phyloP scores from a whole-genome alignment of 2,888 invertebrate genomes.

The Drosophila kuntzei region DNA sequence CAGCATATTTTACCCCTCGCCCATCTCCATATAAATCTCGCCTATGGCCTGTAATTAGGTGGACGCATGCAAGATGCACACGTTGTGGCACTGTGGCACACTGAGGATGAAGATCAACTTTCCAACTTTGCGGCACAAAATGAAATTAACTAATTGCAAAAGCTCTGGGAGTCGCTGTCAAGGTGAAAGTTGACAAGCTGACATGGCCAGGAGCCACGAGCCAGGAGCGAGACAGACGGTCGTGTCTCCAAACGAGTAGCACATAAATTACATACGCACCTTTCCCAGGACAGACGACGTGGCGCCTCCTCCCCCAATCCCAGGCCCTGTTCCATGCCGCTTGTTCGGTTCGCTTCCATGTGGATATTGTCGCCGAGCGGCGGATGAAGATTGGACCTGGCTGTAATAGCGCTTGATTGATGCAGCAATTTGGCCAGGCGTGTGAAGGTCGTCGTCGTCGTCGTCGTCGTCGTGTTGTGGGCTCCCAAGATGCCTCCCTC shows the following conservation, averaged over 20 bases:
- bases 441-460: slow-evolving; percentile 67
- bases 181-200: slow-evolving; percentile 47
- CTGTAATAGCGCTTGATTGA: slow-evolving; percentile 77
- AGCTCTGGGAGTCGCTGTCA: slow-evolving; percentile 37
- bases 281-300: slow-evolving; percentile 87
- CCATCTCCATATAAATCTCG: slow-evolving; percentile 18
- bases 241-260: slow-evolving; percentile 8
- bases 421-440: slow-evolving; percentile 82
- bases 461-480: slow-evolving; percentile 26
- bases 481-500: slow-evolving; percentile 49
- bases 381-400: slow-evolving; percentile 67
- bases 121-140: slow-evolving; percentile 52
- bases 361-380: slow-evolving; percentile 86
- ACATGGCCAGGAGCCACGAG: slow-evolving; percentile 10
- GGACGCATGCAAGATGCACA: slow-evolving; percentile 34
- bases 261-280: slow-evolving; percentile 83
- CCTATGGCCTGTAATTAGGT: slow-evolving; percentile 37
- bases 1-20: background rate
- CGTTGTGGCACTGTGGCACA: slow-evolving; percentile 15
- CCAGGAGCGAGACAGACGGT: slow-evolving; percentile 3
- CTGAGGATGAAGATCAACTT: slow-evolving; percentile 57
- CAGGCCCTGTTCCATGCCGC: slow-evolving; percentile 64
- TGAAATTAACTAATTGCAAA: slow-evolving; percentile 79
- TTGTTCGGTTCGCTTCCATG: slow-evolving; percentile 55
- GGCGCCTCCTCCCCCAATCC: slow-evolving; percentile 86